phyloP scores from a whole-genome alignment of 2,113 vertebrate genomes.

The Ceyx melanurus region DNA sequence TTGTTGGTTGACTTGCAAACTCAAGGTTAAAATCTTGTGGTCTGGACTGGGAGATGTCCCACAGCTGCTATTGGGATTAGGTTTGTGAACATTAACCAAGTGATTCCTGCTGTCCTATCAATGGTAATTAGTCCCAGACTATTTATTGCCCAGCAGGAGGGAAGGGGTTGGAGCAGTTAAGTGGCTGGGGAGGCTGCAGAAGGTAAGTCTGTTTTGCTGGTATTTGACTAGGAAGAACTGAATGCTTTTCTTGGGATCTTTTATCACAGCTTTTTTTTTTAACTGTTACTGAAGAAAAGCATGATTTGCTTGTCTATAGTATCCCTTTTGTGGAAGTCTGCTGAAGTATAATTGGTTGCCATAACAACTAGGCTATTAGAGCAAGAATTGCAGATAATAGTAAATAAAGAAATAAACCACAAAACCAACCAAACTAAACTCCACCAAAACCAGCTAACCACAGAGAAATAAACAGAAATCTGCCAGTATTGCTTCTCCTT shows the following conservation, averaged over 20 bases:
- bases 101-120: not conserved
- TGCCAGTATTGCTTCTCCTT: not conserved
- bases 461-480: not conserved
- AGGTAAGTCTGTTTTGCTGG: not conserved
- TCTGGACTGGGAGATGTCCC: not conserved
- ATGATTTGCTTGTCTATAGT: not conserved
- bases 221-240: not conserved
- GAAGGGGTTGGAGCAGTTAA: not conserved
- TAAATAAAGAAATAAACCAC: not conserved
- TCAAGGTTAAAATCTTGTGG: not conserved
- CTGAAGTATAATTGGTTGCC: conserved; percentile 15
- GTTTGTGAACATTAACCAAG: not conserved
- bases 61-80: not conserved
- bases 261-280: not conserved
- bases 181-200: not conserved
- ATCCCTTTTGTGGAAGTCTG: not conserved
- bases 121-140: not conserved
- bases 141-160: not conserved
- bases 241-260: not conserved
- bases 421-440: not conserved
- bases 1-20: not conserved
- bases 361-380: not conserved
- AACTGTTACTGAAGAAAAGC: not conserved
- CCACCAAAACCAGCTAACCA: not conserved
- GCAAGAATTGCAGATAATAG: not conserved